A percentile compares a stretch with the other conserved stretches of the same genome.
These are phyloP conservation scores for Ramazzottius varieornatus DNA, from an alignment of 2,888 invertebrate species.

Conservation along the genomic window DNA sequence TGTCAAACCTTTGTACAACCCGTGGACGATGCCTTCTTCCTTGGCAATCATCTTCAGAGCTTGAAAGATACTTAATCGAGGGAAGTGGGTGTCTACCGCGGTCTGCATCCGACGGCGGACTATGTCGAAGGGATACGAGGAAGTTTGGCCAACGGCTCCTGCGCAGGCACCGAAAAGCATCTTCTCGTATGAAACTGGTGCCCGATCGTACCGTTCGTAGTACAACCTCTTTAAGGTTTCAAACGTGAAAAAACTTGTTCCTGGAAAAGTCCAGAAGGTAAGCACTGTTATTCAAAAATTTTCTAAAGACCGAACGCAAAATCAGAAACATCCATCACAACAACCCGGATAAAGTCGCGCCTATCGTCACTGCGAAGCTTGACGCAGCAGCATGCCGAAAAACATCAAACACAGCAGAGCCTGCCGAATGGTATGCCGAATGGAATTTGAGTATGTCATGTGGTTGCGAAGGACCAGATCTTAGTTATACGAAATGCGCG, in stretches of 20 bases:
- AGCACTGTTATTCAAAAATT: too few relatives aligned
- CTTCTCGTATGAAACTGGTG: conserved; percentile 24
- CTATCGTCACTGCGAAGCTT: too few relatives aligned
- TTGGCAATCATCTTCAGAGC: conserved; percentile 17
- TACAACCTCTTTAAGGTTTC: conserved; percentile 64
- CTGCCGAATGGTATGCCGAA: too few relatives aligned
- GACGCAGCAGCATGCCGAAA: too few relatives aligned
- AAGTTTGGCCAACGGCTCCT: conserved; percentile 72
- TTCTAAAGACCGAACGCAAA: too few relatives aligned
- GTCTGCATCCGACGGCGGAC: conserved; percentile 47
- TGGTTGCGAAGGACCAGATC: too few relatives aligned
- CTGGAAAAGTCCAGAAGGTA: too few relatives aligned
- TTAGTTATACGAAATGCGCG: too few relatives aligned
- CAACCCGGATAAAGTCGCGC: too few relatives aligned
- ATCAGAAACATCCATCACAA: too few relatives aligned
- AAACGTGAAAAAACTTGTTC: conserved; percentile 85
- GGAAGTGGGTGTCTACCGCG: conserved; percentile 20
- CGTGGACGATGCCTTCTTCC: conserved; percentile 57
- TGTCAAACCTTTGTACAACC: conserved; percentile 90
- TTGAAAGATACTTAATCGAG: conserved; percentile 7
- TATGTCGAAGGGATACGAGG: conserved; percentile 87
- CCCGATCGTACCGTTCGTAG: conserved; percentile 20
- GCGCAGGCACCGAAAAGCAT: conserved; percentile 63
- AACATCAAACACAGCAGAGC: too few relatives aligned
- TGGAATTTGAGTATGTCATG: too few relatives aligned